Evolutionary conservation across 2,113 vertebrate genomes (phyloP).

Genomic region (Mastomys natalensis): DNA sequence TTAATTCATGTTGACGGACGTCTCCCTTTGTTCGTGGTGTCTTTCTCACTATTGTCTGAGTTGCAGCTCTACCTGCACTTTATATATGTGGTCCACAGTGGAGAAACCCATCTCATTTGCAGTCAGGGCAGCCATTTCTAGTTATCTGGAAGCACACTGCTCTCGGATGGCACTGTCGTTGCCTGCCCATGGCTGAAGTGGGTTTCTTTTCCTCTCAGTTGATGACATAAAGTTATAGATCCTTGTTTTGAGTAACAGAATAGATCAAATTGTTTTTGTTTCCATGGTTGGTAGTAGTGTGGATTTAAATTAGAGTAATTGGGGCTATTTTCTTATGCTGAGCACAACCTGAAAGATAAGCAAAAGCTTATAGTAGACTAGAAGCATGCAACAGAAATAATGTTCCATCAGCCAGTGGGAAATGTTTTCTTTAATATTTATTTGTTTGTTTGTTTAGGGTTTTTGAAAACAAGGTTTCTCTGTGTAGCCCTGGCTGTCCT

Average conservation of each 20-base stretch:
- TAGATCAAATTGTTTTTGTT: slow-evolving; percentile 8
- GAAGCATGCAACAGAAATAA: background rate
- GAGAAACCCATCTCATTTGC: background rate
- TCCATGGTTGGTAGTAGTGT: background rate
- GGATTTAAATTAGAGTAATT: slow-evolving; percentile 20
- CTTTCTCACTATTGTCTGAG: background rate
- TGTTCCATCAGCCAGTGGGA: background rate
- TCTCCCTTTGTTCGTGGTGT: background rate
- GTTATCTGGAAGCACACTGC: background rate
- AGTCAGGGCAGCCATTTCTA: background rate
- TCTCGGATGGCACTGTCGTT: background rate
- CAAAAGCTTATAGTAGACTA: background rate
- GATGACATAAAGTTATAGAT: slow-evolving; percentile 4
- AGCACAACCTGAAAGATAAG: background rate
- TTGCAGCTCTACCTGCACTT: background rate
- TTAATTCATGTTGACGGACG: background rate
- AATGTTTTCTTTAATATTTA: background rate
- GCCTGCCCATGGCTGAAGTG: background rate
- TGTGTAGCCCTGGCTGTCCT: background rate
- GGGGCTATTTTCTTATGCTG: slow-evolving; percentile 3
- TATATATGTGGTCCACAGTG: background rate
- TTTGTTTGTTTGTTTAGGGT: background rate
- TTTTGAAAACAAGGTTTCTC: background rate
- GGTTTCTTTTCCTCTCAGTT: background rate
- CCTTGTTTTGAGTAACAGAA: background rate